Conservation (phyloP, 2,888 invertebrate genomes). For the Busseola fusca region DNA sequence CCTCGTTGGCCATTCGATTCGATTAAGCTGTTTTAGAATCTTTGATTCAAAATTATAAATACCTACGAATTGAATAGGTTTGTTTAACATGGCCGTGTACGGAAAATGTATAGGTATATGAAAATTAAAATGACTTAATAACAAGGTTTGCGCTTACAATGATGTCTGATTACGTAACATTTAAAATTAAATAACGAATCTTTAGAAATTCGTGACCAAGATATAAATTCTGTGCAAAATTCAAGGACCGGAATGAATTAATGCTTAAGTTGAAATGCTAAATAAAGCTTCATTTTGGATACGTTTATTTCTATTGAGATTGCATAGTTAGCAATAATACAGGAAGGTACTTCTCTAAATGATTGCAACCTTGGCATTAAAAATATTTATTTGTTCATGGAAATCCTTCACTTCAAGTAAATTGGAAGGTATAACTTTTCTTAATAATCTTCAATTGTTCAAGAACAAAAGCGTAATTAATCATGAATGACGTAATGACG, state of each 20-base stretch:
- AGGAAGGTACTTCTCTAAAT: conserved; percentile 9
- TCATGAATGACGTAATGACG: conserved; percentile 41
- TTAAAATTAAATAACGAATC: conserved; percentile 10
- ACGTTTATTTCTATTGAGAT: conserved; percentile 23
- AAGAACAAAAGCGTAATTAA: conserved; percentile 45
- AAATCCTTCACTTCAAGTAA: conserved; percentile 48
- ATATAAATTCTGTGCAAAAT: conserved; percentile 31
- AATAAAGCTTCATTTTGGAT: conserved; percentile 3
- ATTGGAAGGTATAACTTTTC: conserved; percentile 33
- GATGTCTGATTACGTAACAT: conserved; percentile 9
- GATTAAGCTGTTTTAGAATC: neutral
- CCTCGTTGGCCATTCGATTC: neutral
- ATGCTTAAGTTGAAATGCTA: conserved; percentile 3
- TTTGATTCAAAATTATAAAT: neutral
- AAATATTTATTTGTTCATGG: conserved; percentile 14
- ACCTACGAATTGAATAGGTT: neutral
- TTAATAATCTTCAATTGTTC: conserved; percentile 39
- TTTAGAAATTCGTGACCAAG: conserved; percentile 38
- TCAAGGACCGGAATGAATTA: conserved; percentile 15
- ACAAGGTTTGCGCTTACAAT: neutral
- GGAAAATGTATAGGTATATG: neutral
- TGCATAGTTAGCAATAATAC: neutral
- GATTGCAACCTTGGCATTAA: conserved; percentile 33
- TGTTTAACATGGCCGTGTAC: neutral
- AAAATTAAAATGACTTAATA: neutral